These are phyloP conservation scores for Bombus polaris DNA, from an alignment of 1,140 invertebrate genomes.

Conservation along the genomic window DNA sequence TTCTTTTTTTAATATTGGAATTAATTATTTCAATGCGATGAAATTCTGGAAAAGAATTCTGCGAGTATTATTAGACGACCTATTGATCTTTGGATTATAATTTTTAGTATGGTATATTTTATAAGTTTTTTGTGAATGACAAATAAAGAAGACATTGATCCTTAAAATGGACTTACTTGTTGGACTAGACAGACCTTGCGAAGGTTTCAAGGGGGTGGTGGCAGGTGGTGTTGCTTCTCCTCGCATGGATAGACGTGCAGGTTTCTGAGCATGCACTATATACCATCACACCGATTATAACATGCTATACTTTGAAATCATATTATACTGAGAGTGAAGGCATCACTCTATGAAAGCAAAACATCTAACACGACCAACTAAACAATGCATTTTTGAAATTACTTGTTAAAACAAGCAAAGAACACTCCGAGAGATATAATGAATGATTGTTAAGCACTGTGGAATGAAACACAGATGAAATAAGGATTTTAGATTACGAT, in stretches of 20 bases:
- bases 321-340: neutral
- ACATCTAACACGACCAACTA: neutral
- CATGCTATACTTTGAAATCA: conserved; percentile 54
- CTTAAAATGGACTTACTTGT: conserved; percentile 75
- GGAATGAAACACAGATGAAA: neutral
- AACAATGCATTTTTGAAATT: neutral
- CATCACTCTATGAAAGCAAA: neutral
- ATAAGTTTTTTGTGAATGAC: neutral
- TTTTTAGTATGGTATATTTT: neutral
- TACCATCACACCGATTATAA: conserved; percentile 74
- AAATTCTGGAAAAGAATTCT: neutral
- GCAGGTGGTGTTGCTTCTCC: conserved; percentile 63
- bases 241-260: conserved; percentile 68
- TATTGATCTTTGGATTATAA: neutral
- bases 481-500: neutral
- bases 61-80: neutral
- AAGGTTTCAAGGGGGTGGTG: conserved; percentile 71
- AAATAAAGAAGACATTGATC: conserved; percentile 12
- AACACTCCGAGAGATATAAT: neutral
- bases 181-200: conserved; percentile 65
- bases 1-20: neutral
- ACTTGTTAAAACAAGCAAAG: neutral
- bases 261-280: conserved; percentile 79
- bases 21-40: neutral
- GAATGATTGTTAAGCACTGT: neutral